phyloP scores from a whole-genome alignment of 2,113 vertebrate genomes.

The Argyrosomus japonicus region DNA sequence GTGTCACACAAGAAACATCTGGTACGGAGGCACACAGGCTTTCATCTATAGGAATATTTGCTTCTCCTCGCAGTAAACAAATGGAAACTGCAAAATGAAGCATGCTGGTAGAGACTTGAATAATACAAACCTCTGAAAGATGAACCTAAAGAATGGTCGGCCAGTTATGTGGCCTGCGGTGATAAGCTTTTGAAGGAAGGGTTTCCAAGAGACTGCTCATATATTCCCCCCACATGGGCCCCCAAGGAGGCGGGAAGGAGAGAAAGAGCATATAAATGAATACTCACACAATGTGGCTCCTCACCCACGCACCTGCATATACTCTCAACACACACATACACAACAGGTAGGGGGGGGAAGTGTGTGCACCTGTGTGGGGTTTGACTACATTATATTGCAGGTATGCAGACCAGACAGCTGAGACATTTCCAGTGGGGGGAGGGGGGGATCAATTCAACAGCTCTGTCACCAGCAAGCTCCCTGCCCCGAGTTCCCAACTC shows the following conservation, averaged over 20 bases:
- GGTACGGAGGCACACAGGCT: slow-evolving; percentile 44
- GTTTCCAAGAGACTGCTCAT: slow-evolving; percentile 30
- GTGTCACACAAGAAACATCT: slow-evolving; percentile 61
- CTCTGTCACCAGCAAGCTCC: not conserved
- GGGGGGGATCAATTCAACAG: slow-evolving; percentile 19
- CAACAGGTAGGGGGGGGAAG: not conserved
- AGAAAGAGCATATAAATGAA: slow-evolving; percentile 7
- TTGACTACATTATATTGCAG: slow-evolving; percentile 14
- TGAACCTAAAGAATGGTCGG: slow-evolving; percentile 41
- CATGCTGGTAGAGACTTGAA: slow-evolving; percentile 34
- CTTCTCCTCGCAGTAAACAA: slow-evolving; percentile 43
- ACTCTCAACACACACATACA: slow-evolving; percentile 6
- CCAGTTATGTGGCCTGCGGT: slow-evolving; percentile 44
- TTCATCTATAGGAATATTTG: slow-evolving; percentile 56
- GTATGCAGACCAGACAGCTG: not conserved
- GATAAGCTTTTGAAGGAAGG: slow-evolving; percentile 32
- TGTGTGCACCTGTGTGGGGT: slow-evolving; percentile 36
- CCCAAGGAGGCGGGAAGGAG: slow-evolving; percentile 1
- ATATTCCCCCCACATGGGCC: slow-evolving; percentile 15
- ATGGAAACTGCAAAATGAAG: slow-evolving; percentile 24
- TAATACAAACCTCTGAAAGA: slow-evolving; percentile 39
- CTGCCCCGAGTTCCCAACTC: not conserved
- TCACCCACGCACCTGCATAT: slow-evolving; percentile 31
- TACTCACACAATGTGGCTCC: slow-evolving; percentile 8
- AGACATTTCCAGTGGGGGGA: not conserved